A percentile compares a stretch with the other conserved stretches of the same genome.
Conservation (phyloP, 35 echinoderm and acorn worm genomes). For the Amphiura filiformis region DNA sequence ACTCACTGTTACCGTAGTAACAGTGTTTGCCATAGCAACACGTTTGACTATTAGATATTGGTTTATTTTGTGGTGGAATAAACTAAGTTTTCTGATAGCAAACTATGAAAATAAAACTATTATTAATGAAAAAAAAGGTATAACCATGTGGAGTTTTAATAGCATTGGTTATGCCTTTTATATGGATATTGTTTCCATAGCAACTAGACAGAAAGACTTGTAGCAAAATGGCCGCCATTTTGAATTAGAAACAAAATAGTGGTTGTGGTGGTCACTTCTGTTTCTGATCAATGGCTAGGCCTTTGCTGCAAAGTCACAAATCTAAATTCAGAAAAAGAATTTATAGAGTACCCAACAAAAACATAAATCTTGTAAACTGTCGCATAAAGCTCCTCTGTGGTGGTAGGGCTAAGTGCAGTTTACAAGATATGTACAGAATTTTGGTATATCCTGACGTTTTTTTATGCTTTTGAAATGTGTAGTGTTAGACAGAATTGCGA, state of each 20-base stretch:
- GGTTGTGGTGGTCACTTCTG: neutral
- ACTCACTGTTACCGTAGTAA: neutral
- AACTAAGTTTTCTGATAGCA: neutral
- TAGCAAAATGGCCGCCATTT: neutral
- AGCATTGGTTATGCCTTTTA: neutral
- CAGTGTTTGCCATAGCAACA: too few relatives aligned
- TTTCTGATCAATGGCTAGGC: neutral
- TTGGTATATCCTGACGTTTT: neutral
- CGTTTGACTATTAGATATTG: neutral
- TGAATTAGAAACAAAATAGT: neutral
- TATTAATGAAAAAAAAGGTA: neutral
- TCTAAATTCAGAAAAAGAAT: neutral
- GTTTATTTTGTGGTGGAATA: neutral
- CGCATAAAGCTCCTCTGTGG: neutral
- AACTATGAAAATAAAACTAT: neutral
- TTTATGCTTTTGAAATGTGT: neutral
- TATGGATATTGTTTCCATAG: neutral
- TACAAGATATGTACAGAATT: neutral
- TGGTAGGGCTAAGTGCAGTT: neutral
- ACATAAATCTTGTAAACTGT: neutral
- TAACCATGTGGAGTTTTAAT: neutral
- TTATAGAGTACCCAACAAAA: neutral
- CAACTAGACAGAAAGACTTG: neutral
- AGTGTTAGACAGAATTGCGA: neutral
- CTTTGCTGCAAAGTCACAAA: neutral